Evolutionary conservation across 2,113 vertebrate genomes (phyloP), one percentile per base, ranked within the genome.

Genomic region (Sigmodon hispidus): DNA sequence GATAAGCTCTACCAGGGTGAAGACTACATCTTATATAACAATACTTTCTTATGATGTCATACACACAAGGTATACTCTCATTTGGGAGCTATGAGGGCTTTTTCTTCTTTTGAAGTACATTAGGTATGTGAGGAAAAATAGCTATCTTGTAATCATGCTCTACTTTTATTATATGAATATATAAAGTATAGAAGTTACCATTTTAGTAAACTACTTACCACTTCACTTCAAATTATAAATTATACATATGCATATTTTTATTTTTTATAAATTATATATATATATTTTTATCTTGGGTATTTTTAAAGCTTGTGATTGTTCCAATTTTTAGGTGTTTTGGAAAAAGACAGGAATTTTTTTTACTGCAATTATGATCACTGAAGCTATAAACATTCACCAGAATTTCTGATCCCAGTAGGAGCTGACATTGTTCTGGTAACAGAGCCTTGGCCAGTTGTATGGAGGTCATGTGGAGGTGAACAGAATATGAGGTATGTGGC

Each of bases 381-480:
- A 88, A 93, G 61, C 88, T 87, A 90, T 84, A 96, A 94, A 95
- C 87, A 73, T 83, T 96, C 88, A 94, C 86, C 94, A 94, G 91
- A 94, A 92, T 94, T 91, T 87, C 92, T 94, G 89, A 61, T 97
- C 93, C n/a, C 90, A 89, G 69, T 48, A 17, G 13, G 65, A 96
- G 92, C 92, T 86, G 94, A 93, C 36, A 40, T 86, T 93, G 84
- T 83, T 96, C 94, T 77, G 87, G 94, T 89, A 91, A 86, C 92
- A 90, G 77, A 95, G 89, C 83, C 15, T 94, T 92, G 96, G 97
- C 94, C 96, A 97, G 96, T 95, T 97, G 91, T 79, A 50, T 75
- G 96, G 94, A 96, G 97, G 97, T 98, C 96, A 96, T n/a, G 61
- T 15, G 48, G 96, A 97, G 97, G 97, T 97, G 93, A 97, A 93